Conservation (phyloP, 1,140 invertebrate genomes). For the Caenorhabditis brenneri region DNA sequence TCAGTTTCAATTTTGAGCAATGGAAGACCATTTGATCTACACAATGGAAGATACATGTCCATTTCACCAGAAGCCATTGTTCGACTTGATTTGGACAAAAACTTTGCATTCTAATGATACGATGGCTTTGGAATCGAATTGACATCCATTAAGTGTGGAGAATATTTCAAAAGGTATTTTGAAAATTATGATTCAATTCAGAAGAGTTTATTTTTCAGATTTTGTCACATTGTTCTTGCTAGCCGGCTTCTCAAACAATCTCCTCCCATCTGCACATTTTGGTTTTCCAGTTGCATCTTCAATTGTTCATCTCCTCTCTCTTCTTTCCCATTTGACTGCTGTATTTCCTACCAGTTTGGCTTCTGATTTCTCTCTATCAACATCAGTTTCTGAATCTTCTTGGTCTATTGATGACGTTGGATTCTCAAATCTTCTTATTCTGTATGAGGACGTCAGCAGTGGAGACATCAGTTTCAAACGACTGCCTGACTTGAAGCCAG, state of each 20-base stretch:
- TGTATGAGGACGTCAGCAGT: neutral
- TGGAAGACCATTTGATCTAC: neutral
- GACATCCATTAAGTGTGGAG: neutral
- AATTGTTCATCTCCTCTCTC: neutral
- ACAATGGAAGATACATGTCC: conserved; percentile 12
- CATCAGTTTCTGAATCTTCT: neutral
- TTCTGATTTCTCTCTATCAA: neutral
- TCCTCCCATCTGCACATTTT: conserved; percentile 37
- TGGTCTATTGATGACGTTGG: conserved; percentile 36
- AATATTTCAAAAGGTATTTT: conserved; percentile 1
- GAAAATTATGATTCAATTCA: too few species aligned
- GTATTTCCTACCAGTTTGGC: neutral
- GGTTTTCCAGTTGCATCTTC: conserved; percentile 6
- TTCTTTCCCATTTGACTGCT: conserved; percentile 30
- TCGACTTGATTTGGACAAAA: neutral
- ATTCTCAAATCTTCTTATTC: conserved; percentile 38
- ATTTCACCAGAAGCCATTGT: conserved; percentile 1
- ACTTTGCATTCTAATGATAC: neutral
- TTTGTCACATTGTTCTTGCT: conserved; percentile 20
- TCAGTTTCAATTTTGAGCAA: conserved; percentile 15
- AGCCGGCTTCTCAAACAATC: conserved; percentile 1
- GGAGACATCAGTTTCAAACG: neutral
- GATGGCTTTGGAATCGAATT: neutral
- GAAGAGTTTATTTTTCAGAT: conserved; percentile 16
- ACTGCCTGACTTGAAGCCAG: conserved; percentile 16